Evolutionary conservation across 2,113 vertebrate genomes (phyloP).

Genomic region (Illadopsis cleaveri): DNA sequence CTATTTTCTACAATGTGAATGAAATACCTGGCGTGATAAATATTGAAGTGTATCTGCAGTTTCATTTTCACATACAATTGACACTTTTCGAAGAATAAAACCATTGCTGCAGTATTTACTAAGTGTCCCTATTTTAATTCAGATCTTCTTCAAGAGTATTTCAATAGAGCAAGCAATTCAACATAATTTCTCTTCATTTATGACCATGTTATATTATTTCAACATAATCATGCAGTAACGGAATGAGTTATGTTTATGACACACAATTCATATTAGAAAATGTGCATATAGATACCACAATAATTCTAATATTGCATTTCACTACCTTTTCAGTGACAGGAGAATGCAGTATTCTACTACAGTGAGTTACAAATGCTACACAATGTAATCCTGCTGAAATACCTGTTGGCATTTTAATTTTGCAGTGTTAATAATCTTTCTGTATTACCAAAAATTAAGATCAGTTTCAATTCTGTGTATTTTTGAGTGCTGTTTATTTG

Average conservation of each 20-base stretch:
- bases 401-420: conserved; percentile 55
- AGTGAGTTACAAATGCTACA: conserved; percentile 59
- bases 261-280: conserved; percentile 72
- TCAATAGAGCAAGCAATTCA: conserved; percentile 51
- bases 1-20: conserved; percentile 63
- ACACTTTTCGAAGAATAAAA: conserved; percentile 62
- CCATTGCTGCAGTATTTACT: conserved; percentile 71
- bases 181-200: conserved; percentile 74
- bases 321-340: conserved; percentile 53
- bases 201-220: conserved; percentile 74
- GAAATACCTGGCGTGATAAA: conserved; percentile 69
- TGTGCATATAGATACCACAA: conserved; percentile 64
- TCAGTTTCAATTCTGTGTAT: conserved; percentile 1
- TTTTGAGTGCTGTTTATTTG: conserved; percentile 45
- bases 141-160: conserved; percentile 48
- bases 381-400: conserved; percentile 58
- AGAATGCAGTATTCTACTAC: conserved; percentile 66
- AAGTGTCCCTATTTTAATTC: conserved; percentile 71
- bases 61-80: conserved; percentile 69
- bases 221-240: conserved; percentile 67
- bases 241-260: conserved; percentile 74
- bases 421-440: conserved; percentile 44
- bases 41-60: conserved; percentile 60
- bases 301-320: conserved; percentile 72
- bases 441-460: conserved; percentile 58